Evolutionary conservation across 2,888 invertebrate species (phyloP), one percentile per base, ranked within the genome.

Genomic region (Eristalinus sepulchralis): DNA sequence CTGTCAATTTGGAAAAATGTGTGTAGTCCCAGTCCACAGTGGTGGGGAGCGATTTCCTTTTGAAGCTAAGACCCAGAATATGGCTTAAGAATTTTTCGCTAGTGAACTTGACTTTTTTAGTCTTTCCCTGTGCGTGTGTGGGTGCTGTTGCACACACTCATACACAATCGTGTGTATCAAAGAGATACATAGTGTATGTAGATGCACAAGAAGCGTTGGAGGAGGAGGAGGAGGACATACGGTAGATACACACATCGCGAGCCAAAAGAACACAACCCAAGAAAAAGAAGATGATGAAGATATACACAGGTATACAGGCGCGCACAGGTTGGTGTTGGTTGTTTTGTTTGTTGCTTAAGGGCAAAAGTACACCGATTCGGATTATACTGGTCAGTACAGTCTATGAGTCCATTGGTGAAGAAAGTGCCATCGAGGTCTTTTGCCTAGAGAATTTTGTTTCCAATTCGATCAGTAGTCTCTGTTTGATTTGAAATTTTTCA

Each of bases 311-410:
- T 67, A 78, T 60, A 39, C 64, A 60, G 55, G 39, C 66, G 27
- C 27, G 27, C 27, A 27, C 27, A 27, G 70, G 64, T 68, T 75
- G 22, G 72, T 81, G 81, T 81, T 70, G 75, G 81, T 57, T 72
- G 39, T 81, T 84, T 81, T 84, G 81, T 84, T 81, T 76, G 76
- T 77, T 63, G 81, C 71, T 72, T 85, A 81, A 84, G 84, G 84
- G 84, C 84, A 85, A 85, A 81, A 85, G 84, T 81, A 81, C 76
- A 76, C 68, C 81, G 84, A 81, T 81, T 84, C 81, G 60, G 67
- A 72, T 75, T 80, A 80, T 71, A 71, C 62, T 84, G 83, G 81
- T 77, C 84, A 85, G 84, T 85, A 81, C 84, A 85, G 84, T 85
- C 81, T 81, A 85, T 81, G 81, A 81, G 68, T 47, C 72, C 81